Percentiles rank a stretch among this genome's conserved stretches.
Conservation (phyloP, 2,113 vertebrate species). For the Phaetusa simplex region DNA sequence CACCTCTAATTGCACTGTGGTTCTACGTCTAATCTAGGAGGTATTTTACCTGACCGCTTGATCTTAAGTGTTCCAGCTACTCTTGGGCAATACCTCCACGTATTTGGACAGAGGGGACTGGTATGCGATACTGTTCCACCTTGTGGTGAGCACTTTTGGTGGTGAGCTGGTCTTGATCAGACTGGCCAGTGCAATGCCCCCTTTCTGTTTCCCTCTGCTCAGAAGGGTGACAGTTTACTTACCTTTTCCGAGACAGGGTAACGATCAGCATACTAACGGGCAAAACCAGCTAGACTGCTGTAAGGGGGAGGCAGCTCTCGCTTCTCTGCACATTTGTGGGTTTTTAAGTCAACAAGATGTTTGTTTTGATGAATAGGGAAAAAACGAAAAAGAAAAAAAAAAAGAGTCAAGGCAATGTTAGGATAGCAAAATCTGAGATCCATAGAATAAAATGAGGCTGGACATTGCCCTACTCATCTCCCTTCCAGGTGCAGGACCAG, state of each 20-base stretch:
- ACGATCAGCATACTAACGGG: not conserved
- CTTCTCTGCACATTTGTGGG: not conserved
- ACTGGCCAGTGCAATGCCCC: fast-evolving
- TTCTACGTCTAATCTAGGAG: not conserved
- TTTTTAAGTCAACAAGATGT: not conserved
- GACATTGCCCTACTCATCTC: not conserved
- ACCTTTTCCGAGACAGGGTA: fast-evolving
- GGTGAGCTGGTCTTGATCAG: not conserved
- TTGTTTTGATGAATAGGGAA: not conserved
- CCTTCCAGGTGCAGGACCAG: not conserved
- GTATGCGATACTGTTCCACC: not conserved
- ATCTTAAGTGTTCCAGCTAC: not conserved
- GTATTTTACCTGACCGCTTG: not conserved
- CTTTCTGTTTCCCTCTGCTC: not conserved
- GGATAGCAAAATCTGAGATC: not conserved
- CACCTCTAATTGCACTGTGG: not conserved
- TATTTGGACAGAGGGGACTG: not conserved
- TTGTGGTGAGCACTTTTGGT: fast-evolving
- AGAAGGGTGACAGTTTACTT: not conserved
- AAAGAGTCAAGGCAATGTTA: not conserved
- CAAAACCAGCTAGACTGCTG: not conserved
- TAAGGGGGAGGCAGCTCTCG: not conserved
- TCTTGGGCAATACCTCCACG: not conserved
- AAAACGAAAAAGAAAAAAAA: not conserved
- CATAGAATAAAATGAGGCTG: not conserved